These are phyloP conservation scores for Xestia c-nigrum DNA, from an alignment of 2,888 invertebrate species.

Conservation along the genomic window DNA sequence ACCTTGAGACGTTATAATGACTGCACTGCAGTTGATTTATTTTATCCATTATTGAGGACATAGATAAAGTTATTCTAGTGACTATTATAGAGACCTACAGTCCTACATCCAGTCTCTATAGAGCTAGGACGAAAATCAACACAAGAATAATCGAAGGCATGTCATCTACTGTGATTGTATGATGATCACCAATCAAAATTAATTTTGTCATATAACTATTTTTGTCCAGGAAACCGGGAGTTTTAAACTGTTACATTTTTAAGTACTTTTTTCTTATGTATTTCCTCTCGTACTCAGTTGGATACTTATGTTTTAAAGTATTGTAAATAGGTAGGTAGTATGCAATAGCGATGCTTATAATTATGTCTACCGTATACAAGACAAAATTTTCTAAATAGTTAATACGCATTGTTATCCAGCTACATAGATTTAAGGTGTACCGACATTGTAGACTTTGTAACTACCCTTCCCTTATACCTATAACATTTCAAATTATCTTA, in stretches of 20 bases:
- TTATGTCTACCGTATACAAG: slow-evolving; percentile 8
- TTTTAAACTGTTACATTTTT: neutral
- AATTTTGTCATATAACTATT: neutral
- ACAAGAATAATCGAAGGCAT: neutral
- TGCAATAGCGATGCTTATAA: neutral
- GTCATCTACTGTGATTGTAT: neutral
- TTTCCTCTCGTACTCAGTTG: neutral
- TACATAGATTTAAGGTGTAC: slow-evolving; percentile 8
- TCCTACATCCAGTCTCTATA: neutral
- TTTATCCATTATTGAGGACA: neutral
- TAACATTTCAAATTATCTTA: slow-evolving; percentile 27
- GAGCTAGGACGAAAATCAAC: neutral
- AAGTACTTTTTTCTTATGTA: neutral
- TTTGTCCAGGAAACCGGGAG: neutral
- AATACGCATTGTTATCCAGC: slow-evolving; percentile 10
- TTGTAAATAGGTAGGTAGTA: slow-evolving; percentile 3
- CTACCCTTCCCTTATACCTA: slow-evolving; percentile 3
- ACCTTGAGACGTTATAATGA: neutral
- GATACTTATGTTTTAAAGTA: slow-evolving; percentile 1
- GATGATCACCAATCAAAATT: neutral
- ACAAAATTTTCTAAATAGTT: slow-evolving; percentile 6
- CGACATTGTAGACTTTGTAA: slow-evolving; percentile 31
- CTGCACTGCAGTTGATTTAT: neutral
- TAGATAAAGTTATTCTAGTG: neutral
- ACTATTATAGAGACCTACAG: neutral